Percentiles rank a stretch among this genome's conserved stretches.
Conservation (phyloP, 1,140 invertebrate genomes). For the Diuraphis noxia region DNA sequence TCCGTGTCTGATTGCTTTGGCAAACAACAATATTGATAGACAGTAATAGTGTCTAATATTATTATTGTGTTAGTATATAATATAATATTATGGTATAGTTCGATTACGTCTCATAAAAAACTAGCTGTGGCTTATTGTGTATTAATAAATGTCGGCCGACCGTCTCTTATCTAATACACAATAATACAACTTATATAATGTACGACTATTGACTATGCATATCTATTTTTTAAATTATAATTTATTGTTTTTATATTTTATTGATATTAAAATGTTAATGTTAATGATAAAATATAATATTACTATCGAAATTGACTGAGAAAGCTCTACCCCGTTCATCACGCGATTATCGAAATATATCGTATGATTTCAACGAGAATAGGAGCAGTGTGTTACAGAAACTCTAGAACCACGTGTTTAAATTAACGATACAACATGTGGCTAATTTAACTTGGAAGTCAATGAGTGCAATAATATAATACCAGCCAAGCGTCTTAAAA, state of each 20-base stretch:
- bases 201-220: not conserved
- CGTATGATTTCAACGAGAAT: not conserved
- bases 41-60: not conserved
- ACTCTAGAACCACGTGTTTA: not conserved
- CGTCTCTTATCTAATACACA: not conserved
- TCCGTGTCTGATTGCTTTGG: slow-evolving; percentile 21
- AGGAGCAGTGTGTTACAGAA: not conserved
- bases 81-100: not conserved
- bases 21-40: not conserved
- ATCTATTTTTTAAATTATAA: not conserved
- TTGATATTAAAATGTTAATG: not conserved
- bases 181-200: not conserved
- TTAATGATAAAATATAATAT: not conserved
- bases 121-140: not conserved
- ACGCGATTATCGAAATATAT: not conserved
- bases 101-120: not conserved
- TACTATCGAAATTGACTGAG: not conserved
- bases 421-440: not conserved
- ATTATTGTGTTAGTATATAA: not conserved
- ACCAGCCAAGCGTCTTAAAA: slow-evolving; percentile 8
- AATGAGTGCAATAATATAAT: slow-evolving; percentile 20
- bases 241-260: not conserved
- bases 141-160: not conserved
- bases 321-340: not conserved
- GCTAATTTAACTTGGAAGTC: slow-evolving; percentile 15